Percentiles rank a stretch among this genome's conserved stretches.
Evolutionary conservation across 2,888 invertebrate species (phyloP).

Genomic region (Pseudococcus viburni): DNA sequence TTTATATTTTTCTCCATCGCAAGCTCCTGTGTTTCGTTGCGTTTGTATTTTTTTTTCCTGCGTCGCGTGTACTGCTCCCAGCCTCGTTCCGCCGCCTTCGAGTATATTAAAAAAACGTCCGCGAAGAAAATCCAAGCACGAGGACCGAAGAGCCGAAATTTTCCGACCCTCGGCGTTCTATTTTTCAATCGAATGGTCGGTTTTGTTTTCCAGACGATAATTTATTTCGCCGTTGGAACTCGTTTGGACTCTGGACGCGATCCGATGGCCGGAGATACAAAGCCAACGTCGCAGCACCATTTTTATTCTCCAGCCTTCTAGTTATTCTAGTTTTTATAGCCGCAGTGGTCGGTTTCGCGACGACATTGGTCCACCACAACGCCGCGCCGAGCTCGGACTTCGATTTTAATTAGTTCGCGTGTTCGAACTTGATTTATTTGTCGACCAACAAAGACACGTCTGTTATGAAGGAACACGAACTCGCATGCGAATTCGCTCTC

Average conservation of each 20-base stretch:
- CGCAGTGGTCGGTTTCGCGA: slow-evolving; percentile 22
- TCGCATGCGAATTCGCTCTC: slow-evolving; percentile 54
- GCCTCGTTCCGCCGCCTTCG: neutral
- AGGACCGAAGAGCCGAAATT: neutral
- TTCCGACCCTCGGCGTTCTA: neutral
- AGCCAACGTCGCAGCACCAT: neutral
- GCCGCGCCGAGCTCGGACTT: slow-evolving; percentile 36
- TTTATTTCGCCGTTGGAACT: slow-evolving; percentile 47
- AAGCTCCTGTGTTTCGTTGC: slow-evolving; percentile 1
- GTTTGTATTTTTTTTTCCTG: neutral
- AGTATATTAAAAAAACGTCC: slow-evolving; percentile 43
- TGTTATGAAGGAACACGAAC: slow-evolving; percentile 53
- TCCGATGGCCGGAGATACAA: neutral
- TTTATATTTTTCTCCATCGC: slow-evolving; percentile 23
- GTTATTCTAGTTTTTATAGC: slow-evolving; percentile 24
- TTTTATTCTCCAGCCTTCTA: slow-evolving; percentile 45
- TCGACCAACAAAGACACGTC: slow-evolving; percentile 57
- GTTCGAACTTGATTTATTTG: slow-evolving; percentile 60
- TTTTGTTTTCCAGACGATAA: slow-evolving; percentile 29
- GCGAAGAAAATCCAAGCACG: neutral
- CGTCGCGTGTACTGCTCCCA: neutral
- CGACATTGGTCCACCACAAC: slow-evolving; percentile 46
- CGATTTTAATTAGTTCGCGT: slow-evolving; percentile 61
- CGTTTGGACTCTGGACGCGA: neutral
- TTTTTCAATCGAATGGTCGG: slow-evolving; percentile 20